Conservation (phyloP, 2,113 vertebrate genomes). For the Cryptotis parvus region DNA sequence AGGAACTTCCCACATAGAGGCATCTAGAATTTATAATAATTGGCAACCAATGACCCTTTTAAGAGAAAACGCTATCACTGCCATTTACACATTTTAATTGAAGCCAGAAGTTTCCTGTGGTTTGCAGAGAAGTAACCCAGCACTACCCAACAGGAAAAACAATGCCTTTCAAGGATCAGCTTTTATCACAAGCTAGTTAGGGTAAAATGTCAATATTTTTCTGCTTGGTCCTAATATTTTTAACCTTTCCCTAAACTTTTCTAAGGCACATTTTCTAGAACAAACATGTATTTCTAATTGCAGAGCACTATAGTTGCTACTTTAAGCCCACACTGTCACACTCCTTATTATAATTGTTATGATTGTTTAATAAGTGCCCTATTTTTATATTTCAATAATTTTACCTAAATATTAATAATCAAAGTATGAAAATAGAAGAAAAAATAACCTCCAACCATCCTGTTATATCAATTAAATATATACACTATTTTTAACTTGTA, state of each 20-base stretch:
- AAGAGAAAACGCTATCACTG: neutral
- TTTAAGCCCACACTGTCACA: neutral
- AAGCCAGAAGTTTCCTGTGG: neutral
- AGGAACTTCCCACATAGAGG: neutral
- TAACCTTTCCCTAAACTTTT: neutral
- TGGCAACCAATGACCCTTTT: neutral
- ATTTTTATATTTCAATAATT: slow-evolving; percentile 27
- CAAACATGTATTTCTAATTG: slow-evolving; percentile 18
- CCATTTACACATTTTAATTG: neutral
- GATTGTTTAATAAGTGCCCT: slow-evolving; percentile 27
- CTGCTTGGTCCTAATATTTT: slow-evolving; percentile 13
- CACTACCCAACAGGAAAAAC: neutral
- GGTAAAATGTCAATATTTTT: neutral
- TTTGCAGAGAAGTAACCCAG: neutral
- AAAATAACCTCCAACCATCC: neutral
- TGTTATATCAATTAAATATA: neutral
- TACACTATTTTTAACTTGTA: slow-evolving; percentile 36
- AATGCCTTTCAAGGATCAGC: neutral
- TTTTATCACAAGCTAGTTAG: neutral
- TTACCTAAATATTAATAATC: slow-evolving; percentile 37
- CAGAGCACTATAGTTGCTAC: neutral
- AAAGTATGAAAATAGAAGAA: slow-evolving; percentile 25
- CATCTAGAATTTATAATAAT: slow-evolving; percentile 14
- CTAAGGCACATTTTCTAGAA: neutral
- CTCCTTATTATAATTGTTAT: neutral